Evolutionary conservation across 1,140 invertebrate genomes (phyloP), one percentile per base, ranked within the genome.

Genomic region (Zaprionus nigranus): DNA sequence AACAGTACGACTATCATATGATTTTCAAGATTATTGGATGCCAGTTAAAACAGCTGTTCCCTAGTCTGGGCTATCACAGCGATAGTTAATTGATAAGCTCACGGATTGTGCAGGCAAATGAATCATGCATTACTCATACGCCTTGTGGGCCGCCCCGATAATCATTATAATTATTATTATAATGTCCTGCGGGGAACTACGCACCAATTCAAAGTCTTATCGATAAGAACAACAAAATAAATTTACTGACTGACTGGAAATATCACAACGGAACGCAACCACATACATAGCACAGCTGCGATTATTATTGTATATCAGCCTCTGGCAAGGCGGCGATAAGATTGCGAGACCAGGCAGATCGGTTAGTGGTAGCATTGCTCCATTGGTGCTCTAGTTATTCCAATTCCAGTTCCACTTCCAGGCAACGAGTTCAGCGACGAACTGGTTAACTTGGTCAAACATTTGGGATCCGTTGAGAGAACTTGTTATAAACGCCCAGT

Each of bases 91-190:
- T 22, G 20, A 51, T 51, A 22, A 9, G 12, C 46, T 17, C n/a
- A 17, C 15, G 6, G 40, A 17, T 46, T 46, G 7, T 30, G 49
- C 51, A 38, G 59, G 1, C 15, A 17, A 12, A 54, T 17, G 6
- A 75, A 51, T 60, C 65, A 24, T 7, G 2, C 49, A 43, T 84
- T 84, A 85, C 78, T 85, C 81, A 84, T 85, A 81, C 78, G 78
- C 54, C 49, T 56, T 24, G 68, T 84, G 17, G 17, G 24, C 56
- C 40, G 15, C 5, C 46, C 46, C 17, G 4, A 17, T 43, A 22
- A 12, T 22, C 3, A 24, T 34, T 11, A 34, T 34, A 34, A 34
- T 34, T 11, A 11, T 34, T 11, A 11, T 34, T 34, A 11, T 11
- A 34, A 34, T 22, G 20, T 51, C 46, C 46, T 51, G 46, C 40